phyloP scores from a whole-genome alignment of 2,113 vertebrate species.

The Parotia lawesii region DNA sequence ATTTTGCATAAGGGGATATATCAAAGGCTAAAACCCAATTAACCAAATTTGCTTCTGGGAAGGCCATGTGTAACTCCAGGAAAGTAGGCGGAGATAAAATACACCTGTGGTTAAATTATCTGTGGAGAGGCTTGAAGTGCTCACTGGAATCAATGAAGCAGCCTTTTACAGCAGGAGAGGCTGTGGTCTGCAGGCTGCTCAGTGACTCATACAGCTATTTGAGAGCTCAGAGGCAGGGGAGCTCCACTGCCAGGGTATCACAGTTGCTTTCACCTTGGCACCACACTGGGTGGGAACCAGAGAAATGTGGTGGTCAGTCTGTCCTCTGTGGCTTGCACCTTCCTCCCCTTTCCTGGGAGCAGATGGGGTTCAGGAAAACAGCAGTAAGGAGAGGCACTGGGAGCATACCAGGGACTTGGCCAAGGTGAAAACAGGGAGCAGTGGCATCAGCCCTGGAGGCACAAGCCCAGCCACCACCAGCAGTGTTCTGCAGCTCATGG shows the following conservation, averaged over 20 bases:
- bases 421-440: neutral
- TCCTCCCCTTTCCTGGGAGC: neutral
- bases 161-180: neutral
- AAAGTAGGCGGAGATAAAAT: neutral
- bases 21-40: neutral
- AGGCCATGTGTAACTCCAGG: neutral
- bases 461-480: neutral
- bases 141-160: neutral
- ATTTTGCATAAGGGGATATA: slow-evolving; percentile 9
- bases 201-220: neutral
- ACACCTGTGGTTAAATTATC: slow-evolving; percentile 26
- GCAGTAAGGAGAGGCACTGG: neutral
- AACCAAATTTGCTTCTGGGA: neutral
- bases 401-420: neutral
- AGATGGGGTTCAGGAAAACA: neutral
- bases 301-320: neutral
- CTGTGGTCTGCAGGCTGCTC: neutral
- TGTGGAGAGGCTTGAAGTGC: neutral
- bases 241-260: neutral
- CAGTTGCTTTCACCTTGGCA: neutral
- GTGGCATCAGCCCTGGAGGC: neutral
- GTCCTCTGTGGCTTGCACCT: neutral
- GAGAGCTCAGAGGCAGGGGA: neutral
- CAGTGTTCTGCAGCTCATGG: neutral
- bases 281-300: neutral